Percentiles rank a stretch among this genome's conserved stretches.
Conservation (phyloP, 2,113 vertebrate genomes). For the Neolamprologus brichardi region DNA sequence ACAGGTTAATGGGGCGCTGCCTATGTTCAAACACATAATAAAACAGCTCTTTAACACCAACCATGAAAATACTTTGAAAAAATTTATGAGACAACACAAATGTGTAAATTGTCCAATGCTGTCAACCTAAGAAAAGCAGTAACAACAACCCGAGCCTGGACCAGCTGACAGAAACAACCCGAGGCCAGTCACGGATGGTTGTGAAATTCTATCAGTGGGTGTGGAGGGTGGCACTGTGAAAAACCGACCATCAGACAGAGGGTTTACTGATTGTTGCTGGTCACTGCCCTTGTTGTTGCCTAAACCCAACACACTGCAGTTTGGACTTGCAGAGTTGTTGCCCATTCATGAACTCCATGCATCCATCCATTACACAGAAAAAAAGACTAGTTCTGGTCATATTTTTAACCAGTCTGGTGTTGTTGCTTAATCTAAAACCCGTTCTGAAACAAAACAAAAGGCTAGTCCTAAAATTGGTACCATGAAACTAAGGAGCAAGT, state of each 20-base stretch:
- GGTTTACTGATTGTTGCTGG: neutral
- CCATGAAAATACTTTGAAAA: conserved; percentile 9
- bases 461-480: neutral
- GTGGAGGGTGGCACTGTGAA: neutral
- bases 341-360: neutral
- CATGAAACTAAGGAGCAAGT: accelerated
- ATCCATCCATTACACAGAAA: neutral
- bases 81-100: conserved; percentile 13
- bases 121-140: neutral
- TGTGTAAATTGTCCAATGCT: conserved; percentile 19
- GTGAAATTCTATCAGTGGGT: conserved; percentile 22
- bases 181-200: neutral
- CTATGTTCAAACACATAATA: conserved; percentile 5
- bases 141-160: neutral
- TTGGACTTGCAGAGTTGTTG: neutral
- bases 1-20: neutral
- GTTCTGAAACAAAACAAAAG: neutral
- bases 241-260: neutral
- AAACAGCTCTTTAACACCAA: conserved; percentile 30
- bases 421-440: neutral
- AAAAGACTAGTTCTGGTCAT: neutral
- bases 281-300: neutral
- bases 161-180: neutral
- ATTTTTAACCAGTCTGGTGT: neutral
- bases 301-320: neutral